These are phyloP conservation scores for Amblyjoppa fuscipennis DNA, from an alignment of 2,888 invertebrate genomes.

Conservation along the genomic window DNA sequence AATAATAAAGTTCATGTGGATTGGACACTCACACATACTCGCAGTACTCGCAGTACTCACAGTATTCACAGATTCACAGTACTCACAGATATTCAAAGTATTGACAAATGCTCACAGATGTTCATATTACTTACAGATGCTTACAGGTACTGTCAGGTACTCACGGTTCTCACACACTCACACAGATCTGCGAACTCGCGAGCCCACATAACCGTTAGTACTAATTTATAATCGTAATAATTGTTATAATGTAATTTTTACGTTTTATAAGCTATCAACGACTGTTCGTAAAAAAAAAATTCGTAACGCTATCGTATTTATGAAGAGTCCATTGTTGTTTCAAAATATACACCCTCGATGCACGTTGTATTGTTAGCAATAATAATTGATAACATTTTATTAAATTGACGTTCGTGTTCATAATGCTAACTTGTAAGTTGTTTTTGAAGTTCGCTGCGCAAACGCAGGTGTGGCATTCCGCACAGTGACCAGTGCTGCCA, in stretches of 20 bases:
- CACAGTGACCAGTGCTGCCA: neutral
- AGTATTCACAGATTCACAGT: too few relatives aligned
- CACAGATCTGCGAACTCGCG: too few relatives aligned
- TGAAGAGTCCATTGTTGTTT: neutral
- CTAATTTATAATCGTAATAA: neutral
- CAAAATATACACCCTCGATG: neutral
- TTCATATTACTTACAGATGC: too few relatives aligned
- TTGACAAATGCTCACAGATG: too few relatives aligned
- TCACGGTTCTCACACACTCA: too few relatives aligned
- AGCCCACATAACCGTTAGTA: neutral
- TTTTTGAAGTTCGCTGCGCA: conserved; percentile 64
- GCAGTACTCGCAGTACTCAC: too few relatives aligned
- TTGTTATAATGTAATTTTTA: neutral
- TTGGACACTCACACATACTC: too few relatives aligned
- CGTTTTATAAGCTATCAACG: neutral
- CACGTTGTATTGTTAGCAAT: neutral
- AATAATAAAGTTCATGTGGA: too few relatives aligned
- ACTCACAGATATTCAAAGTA: too few relatives aligned
- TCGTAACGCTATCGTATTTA: neutral
- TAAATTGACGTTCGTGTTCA: too few relatives aligned
- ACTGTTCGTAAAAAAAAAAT: neutral
- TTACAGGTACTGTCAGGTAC: too few relatives aligned
- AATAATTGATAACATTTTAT: too few relatives aligned
- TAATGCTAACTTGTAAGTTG: neutral
- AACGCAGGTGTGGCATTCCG: conserved; percentile 43